A percentile compares a stretch with the other conserved stretches of the same genome.
Evolutionary conservation across 2,113 vertebrate species (phyloP).

Genomic region (Nothobranchius furzeri): DNA sequence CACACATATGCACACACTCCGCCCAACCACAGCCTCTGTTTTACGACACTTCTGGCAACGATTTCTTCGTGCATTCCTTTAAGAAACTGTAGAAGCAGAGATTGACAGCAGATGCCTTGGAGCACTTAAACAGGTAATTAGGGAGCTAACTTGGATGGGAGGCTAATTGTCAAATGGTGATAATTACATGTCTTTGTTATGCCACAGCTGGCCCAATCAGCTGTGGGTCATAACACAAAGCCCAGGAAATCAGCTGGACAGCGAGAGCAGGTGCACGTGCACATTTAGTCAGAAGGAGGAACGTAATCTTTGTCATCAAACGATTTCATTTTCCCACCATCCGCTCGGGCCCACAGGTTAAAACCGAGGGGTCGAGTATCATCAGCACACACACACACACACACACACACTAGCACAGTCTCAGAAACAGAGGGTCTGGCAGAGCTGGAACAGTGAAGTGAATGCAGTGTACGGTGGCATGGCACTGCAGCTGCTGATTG

Average conservation of each 20-base stretch:
- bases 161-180: slow-evolving; percentile 95
- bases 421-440: slow-evolving; percentile 47
- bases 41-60: slow-evolving; percentile 48
- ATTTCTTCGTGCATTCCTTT: slow-evolving; percentile 76
- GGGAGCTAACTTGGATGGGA: slow-evolving; percentile 87
- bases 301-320: slow-evolving; percentile 82
- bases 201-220: slow-evolving; percentile 87
- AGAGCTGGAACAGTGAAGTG: slow-evolving; percentile 63
- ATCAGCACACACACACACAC: slow-evolving; percentile 59
- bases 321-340: slow-evolving; percentile 84
- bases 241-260: slow-evolving; percentile 58
- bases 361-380: slow-evolving; percentile 62
- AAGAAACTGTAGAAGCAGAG: slow-evolving; percentile 4
- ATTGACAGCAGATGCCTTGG: slow-evolving; percentile 77
- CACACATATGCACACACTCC: slow-evolving; percentile 16
- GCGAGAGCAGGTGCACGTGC: slow-evolving; percentile 1
- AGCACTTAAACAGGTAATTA: slow-evolving; percentile 88
- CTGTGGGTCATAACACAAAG: slow-evolving; percentile 81
- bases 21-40: slow-evolving; percentile 53
- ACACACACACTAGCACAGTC: slow-evolving; percentile 31
- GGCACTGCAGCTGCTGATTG: slow-evolving; percentile 81
- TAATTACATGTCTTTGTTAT: slow-evolving; percentile 90
- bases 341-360: slow-evolving; percentile 65
- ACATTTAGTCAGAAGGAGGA: slow-evolving; percentile 5
- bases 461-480: slow-evolving; percentile 77